Conservation (phyloP, 2,113 vertebrate species). For the Psephotus haematonotus region DNA sequence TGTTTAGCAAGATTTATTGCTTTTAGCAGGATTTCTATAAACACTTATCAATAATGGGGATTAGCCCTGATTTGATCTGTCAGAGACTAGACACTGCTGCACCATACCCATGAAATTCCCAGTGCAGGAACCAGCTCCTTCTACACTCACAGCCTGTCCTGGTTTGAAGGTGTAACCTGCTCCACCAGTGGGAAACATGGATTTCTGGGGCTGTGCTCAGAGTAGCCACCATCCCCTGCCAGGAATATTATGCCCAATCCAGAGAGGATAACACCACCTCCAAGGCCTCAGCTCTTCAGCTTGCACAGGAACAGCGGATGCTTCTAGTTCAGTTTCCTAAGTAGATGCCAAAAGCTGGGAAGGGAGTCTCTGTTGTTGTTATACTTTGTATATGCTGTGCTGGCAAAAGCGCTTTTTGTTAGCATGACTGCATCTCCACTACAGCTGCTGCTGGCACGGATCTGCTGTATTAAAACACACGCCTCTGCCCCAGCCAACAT, state of each 20-base stretch:
- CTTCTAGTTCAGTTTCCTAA: not conserved
- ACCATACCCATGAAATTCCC: not conserved
- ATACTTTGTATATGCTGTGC: not conserved
- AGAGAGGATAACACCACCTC: not conserved
- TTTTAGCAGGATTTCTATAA: not conserved
- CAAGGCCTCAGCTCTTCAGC: not conserved
- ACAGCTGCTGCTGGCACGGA: not conserved
- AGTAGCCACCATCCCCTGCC: not conserved
- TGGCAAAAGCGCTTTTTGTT: not conserved
- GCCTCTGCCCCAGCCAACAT: slow-evolving; percentile 19
- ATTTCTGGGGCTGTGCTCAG: not conserved
- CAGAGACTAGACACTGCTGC: not conserved
- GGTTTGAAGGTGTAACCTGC: not conserved
- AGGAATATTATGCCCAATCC: not conserved
- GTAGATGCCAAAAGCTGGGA: not conserved
- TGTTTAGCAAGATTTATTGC: not conserved
- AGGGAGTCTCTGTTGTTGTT: not conserved
- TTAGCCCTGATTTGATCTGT: not conserved
- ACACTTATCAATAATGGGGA: not conserved
- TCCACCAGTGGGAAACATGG: not conserved
- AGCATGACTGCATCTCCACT: not conserved
- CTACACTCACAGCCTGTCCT: not conserved
- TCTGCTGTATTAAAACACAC: not conserved
- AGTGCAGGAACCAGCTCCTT: not conserved
- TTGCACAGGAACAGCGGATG: not conserved